Base-by-base conservation (phyloP, 2,797 vertebrate species). In the Rhinoraja longicauda region DNA sequence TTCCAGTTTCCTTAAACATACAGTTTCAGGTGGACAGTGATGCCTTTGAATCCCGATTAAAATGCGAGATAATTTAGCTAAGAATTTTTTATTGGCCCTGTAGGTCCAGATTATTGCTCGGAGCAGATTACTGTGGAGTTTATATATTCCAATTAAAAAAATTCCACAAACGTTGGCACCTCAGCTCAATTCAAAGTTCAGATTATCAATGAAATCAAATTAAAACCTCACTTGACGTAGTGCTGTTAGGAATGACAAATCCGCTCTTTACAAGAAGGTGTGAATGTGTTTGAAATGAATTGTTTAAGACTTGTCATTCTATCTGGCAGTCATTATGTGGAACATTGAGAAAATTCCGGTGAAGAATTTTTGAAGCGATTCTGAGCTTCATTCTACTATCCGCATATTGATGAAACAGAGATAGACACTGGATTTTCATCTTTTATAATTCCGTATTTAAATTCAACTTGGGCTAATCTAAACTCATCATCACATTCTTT, bases 141-240 rank as follows among this genome's bases (percentile, higher is more conserved):
- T 64, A 62, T 86, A 19, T 19, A 19, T 86, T 19, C 4, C 19
- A 13, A 0, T 86, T 32, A 36, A 26, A 53, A n/a, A 70, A 75
- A 75, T 53, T 39, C 29, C 90, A 72, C 64, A 90, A 73, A 73
- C 13, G 26, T 73, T 91, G 45, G 90, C 70, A 72, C 3, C 70
- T 45, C 84, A 2, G 84, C 84, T 21, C 17, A 24, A 53, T 92
- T 92, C 39, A 15, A n/a, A 53, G 75, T 75, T 92, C 90, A 73
- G 36, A 29, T 92, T 39, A 75, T 70, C 90, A 92, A 92, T 92
- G 92, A 73, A 92, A n/a, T 53, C 45, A 72, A 73, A 91, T 91
- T 73, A 53, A 72, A 73, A 72, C 39, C 90, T 91, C 70, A 91
- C 90, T 13, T 13, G 53, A 91, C 62, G 62, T 88, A 26, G n/a